Base-by-base conservation (phyloP, 2,797 vertebrate genomes). In the Cheirogaleus major region DNA sequence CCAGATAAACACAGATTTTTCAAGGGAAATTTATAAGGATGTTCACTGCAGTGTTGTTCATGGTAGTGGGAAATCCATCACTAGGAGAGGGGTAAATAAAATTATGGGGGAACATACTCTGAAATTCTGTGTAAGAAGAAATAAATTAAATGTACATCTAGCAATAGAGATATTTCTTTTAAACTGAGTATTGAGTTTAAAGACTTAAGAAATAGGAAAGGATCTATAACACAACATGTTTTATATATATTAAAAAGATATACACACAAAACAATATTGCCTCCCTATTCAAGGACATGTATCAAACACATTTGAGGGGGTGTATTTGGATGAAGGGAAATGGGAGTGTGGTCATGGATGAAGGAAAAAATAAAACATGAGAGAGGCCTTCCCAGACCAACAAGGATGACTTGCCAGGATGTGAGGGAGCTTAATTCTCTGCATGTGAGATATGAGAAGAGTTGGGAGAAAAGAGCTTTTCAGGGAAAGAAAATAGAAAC, bases 81-180 rank as follows among this genome's bases (percentile, higher is more conserved):
- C 32, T 50, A 89, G 38, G 43, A 9, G 5, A 52, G 38, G 11
- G 41, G 22, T 75, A 55, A 61, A 48, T 20, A 67, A 80, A 69
- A 67, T 7, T 45, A 52, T 78, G 61, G 70, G 35, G 45, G 43
- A 82, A 41, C 9, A 50, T 32, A 63, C 59, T 67, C 78, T 72
- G 69, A 87, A 93, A 91, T 70, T 41, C 18, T 70, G 13, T 55
- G 17, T 87, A 57, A 63, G 67, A 95, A 95, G 67, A 50, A 83
- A 50, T 67, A 57, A 91, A 65, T 83, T 76, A 78, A 87, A 83
- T 63, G 20, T 82, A 52, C 15, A 30, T 59, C 75, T 20, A 45
- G 8, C 50, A 81, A 82, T 22, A 76, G 67, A 81, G 59, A 80
- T 45, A 61, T 84, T 75, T 85, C 41, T 75, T 95, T 78, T 91